Evolutionary conservation across 2,113 vertebrate species (phyloP).

Genomic region (Colossoma macropomum): DNA sequence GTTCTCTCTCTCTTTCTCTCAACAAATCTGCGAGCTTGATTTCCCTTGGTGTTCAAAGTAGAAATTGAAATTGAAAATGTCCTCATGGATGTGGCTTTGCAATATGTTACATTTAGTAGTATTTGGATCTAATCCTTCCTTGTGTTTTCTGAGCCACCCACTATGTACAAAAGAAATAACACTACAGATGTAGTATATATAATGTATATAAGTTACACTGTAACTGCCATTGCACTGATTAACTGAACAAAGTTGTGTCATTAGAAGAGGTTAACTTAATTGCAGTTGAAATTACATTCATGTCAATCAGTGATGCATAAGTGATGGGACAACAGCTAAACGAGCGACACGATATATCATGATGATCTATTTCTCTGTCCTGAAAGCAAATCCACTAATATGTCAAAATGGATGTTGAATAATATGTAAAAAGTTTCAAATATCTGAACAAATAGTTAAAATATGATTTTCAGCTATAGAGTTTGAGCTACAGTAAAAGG

Average conservation of each 20-base stretch:
- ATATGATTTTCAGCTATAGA: too few species aligned
- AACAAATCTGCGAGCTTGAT: constrained; percentile 60
- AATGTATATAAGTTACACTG: not conserved
- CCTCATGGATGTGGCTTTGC: constrained; percentile 24
- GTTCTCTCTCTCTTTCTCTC: not conserved
- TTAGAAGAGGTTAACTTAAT: too few species aligned
- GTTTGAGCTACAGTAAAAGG: too few species aligned
- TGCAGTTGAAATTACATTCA: too few species aligned
- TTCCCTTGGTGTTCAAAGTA: constrained; percentile 59
- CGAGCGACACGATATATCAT: too few species aligned
- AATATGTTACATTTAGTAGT: constrained; percentile 36
- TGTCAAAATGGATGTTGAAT: too few species aligned
- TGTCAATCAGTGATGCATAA: too few species aligned
- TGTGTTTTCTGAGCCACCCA: constrained; percentile 1
- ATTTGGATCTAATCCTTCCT: constrained; percentile 24
- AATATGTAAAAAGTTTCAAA: too few species aligned
- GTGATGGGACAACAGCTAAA: too few species aligned
- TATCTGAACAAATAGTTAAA: too few species aligned
- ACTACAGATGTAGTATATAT: not conserved
- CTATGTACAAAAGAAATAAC: not conserved
- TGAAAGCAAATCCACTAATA: too few species aligned
- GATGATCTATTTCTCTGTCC: too few species aligned
- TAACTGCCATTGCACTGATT: not conserved
- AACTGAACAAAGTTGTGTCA: not conserved
- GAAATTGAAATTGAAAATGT: constrained; percentile 63